Evolutionary conservation across 2,888 invertebrate species (phyloP).

Genomic region (Pollenia amentaria): DNA sequence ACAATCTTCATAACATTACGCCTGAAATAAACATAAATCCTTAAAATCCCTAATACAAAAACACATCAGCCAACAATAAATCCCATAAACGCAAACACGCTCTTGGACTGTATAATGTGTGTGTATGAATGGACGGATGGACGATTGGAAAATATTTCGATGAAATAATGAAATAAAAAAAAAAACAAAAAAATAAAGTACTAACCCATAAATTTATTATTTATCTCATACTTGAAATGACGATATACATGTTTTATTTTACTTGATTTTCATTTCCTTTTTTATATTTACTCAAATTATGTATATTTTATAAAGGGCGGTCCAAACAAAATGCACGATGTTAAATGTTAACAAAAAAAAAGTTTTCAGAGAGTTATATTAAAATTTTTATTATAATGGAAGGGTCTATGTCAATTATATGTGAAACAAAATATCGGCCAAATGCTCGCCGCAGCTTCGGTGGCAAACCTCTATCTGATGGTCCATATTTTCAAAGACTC

Average conservation of each 20-base stretch:
- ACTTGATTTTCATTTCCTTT: conserved; percentile 2
- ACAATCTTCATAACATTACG: conserved; percentile 5
- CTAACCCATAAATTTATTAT: too few species aligned
- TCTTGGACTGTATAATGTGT: neutral
- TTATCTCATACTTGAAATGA: too few species aligned
- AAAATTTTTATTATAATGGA: too few species aligned
- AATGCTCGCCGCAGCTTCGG: too few species aligned
- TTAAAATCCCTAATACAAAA: neutral
- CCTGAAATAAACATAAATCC: conserved; percentile 26
- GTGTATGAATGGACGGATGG: neutral
- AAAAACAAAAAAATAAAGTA: neutral
- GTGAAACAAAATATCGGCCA: too few species aligned
- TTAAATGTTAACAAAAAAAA: too few species aligned
- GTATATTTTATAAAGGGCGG: too few species aligned
- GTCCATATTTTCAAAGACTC: too few species aligned
- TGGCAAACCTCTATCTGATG: too few species aligned
- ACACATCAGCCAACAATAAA: neutral
- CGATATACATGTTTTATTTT: neutral
- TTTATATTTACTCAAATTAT: neutral
- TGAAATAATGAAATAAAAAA: neutral
- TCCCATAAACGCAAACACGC: neutral
- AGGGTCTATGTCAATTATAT: too few species aligned
- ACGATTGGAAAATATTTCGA: neutral
- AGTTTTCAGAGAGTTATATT: too few species aligned
- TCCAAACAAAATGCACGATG: too few species aligned